Evolutionary conservation across 2,888 invertebrate genomes (phyloP).

Genomic region (Bimastos eiseni): DNA sequence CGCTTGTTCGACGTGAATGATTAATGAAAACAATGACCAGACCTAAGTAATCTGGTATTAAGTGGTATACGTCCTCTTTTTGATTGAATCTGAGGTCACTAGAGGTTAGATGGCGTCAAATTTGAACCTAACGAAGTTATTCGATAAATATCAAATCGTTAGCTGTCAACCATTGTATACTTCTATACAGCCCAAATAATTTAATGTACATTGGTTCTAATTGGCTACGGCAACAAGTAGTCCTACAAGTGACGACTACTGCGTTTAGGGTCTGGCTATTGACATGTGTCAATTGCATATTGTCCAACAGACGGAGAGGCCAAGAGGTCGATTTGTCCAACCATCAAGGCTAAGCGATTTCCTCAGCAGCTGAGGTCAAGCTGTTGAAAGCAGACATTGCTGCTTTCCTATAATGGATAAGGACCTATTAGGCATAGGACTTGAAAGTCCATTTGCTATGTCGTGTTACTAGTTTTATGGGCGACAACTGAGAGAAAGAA

Average conservation of each 20-base stretch:
- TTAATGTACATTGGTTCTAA: background rate
- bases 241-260: background rate
- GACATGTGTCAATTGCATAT: background rate
- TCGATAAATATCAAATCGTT: background rate
- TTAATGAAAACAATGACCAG: background rate
- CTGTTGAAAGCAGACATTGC: background rate
- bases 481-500: no score
- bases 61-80: background rate
- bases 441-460: no score
- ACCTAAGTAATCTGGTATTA: background rate
- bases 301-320: background rate
- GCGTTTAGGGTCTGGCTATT: background rate
- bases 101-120: background rate
- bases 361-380: background rate
- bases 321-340: no score
- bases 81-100: background rate
- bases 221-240: background rate
- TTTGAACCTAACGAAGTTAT: background rate
- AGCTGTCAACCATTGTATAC: background rate
- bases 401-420: no score
- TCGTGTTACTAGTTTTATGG: no score
- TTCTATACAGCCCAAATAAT: background rate
- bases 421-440: no score
- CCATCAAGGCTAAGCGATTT: no score
- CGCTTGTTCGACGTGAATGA: background rate